Percentiles rank a stretch among this genome's conserved stretches.
These are phyloP conservation scores for Mamestra brassicae DNA, from an alignment of 2,888 invertebrate species.

Conservation along the genomic window DNA sequence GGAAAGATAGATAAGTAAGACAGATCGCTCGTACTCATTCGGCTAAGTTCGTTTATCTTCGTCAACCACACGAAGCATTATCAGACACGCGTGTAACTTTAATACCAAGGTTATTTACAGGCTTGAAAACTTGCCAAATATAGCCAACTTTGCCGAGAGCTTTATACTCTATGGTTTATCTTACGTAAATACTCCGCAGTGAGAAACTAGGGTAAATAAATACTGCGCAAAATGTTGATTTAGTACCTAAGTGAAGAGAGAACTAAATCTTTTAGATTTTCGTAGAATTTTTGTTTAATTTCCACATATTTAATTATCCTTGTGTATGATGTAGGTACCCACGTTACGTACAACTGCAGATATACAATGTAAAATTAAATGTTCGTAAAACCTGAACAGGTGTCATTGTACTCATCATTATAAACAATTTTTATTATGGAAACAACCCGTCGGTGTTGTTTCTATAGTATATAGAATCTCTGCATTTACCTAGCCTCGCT, in stretches of 20 bases:
- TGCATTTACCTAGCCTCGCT: too few species aligned
- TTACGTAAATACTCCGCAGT: conserved; percentile 56
- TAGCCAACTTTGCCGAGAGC: conserved; percentile 5
- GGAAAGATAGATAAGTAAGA: not conserved
- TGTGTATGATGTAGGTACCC: too few species aligned
- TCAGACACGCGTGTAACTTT: not conserved
- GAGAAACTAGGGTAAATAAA: conserved; percentile 16
- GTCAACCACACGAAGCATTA: conserved; percentile 12
- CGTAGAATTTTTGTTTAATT: too few species aligned
- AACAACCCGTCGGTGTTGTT: too few species aligned
- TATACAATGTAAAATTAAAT: too few species aligned
- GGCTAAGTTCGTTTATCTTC: conserved; percentile 15
- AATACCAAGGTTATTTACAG: conserved; percentile 18
- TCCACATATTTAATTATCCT: too few species aligned
- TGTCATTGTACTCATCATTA: too few species aligned
- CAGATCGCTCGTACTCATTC: not conserved
- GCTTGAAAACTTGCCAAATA: conserved; percentile 57
- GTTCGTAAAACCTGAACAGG: too few species aligned
- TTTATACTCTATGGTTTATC: conserved; percentile 22
- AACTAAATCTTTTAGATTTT: too few species aligned
- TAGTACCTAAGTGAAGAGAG: not conserved
- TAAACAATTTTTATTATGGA: too few species aligned
- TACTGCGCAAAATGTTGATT: conserved; percentile 14
- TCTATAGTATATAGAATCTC: too few species aligned
- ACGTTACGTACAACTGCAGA: too few species aligned